phyloP scores from a whole-genome alignment of 2,888 invertebrate species.

The Volucella bombylans region DNA sequence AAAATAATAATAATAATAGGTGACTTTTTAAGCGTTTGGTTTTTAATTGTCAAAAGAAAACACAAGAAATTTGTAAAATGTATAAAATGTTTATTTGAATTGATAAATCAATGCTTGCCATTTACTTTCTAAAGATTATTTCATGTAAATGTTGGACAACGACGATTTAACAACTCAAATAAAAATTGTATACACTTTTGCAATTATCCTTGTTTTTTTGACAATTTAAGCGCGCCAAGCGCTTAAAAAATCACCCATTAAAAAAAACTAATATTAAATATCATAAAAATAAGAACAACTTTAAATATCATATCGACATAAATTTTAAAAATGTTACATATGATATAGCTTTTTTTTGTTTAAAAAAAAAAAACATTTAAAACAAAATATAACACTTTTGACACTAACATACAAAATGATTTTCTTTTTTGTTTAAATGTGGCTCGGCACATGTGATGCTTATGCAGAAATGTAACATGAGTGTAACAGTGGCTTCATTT shows the following conservation, averaged over 20 bases:
- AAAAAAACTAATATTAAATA: background rate
- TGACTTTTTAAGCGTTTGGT: no score
- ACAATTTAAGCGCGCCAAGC: no score
- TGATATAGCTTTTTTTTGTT: constrained; percentile 38
- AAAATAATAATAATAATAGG: background rate
- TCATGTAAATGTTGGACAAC: no score
- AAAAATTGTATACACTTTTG: no score
- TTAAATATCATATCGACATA: constrained; percentile 69
- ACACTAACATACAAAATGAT: background rate
- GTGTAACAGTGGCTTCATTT: constrained; percentile 31
- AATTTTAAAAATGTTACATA: constrained; percentile 65
- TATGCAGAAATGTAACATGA: background rate
- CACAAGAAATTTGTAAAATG: no score
- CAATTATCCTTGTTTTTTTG: no score
- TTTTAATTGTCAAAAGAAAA: no score
- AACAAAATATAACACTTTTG: constrained; percentile 54
- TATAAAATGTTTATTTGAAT: no score
- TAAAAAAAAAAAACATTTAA: constrained; percentile 33
- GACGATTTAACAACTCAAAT: no score
- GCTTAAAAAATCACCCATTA: background rate
- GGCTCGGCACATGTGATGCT: constrained; percentile 30
- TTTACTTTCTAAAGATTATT: no score
- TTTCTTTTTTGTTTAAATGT: constrained; percentile 24
- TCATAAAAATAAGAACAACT: constrained; percentile 53
- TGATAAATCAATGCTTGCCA: no score